Conservation (phyloP, 1,140 invertebrate genomes). For the Macrotrachela quadricornifera region DNA sequence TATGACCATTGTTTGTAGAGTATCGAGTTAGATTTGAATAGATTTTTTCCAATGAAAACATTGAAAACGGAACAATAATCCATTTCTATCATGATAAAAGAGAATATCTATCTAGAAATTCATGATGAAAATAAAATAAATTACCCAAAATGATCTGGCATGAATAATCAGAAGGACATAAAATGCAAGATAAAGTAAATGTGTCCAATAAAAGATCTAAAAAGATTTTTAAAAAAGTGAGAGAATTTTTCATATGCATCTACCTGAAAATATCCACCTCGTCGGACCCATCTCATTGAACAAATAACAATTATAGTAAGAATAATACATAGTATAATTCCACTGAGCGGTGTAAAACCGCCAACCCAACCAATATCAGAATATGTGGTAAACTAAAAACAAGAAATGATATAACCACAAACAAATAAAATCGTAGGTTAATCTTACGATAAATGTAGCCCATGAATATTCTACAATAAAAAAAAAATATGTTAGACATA, state of each 20-base stretch:
- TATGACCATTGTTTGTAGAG: slow-evolving; percentile 21
- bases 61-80: slow-evolving; percentile 57
- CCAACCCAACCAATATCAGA: slow-evolving; percentile 42
- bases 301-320: slow-evolving; percentile 56
- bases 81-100: slow-evolving; percentile 49
- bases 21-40: slow-evolving; percentile 4
- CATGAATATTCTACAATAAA: too few relatives aligned
- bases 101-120: too few relatives aligned
- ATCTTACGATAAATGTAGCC: too few relatives aligned
- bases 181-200: slow-evolving; percentile 68
- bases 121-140: too few relatives aligned
- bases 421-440: too few relatives aligned
- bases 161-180: slow-evolving; percentile 66
- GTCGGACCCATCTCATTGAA: slow-evolving; percentile 60
- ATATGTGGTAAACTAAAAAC: slow-evolving; percentile 39
- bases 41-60: slow-evolving; percentile 56
- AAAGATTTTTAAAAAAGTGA: too few relatives aligned
- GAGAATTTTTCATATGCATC: neutral
- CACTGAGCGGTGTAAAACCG: slow-evolving; percentile 57
- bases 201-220: slow-evolving; percentile 81
- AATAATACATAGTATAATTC: slow-evolving; percentile 48
- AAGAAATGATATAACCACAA: slow-evolving; percentile 30
- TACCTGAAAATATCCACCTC: slow-evolving; percentile 80
- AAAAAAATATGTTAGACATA: too few relatives aligned
- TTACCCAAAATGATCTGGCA: slow-evolving; percentile 49